Base-by-base conservation (phyloP, 2,113 vertebrate species). In the Pelodiscus sinensis region DNA sequence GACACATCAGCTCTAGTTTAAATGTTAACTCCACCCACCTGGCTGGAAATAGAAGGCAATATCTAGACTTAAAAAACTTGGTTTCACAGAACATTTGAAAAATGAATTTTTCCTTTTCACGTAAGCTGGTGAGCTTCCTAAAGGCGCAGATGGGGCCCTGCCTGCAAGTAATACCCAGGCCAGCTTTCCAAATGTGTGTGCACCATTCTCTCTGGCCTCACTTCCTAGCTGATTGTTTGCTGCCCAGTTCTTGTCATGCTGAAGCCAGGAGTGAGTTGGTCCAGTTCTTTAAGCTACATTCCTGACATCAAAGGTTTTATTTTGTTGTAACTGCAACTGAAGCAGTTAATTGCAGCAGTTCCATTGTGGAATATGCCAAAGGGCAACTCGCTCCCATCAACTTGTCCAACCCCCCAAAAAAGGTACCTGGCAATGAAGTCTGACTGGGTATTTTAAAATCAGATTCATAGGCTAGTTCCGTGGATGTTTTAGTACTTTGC, bases 401-500 rank as follows among this genome's bases (percentile, higher is more conserved):
- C 83, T 85, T 58, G 83, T 87, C 6, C 56, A n/a, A n/a, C n/a
- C n/a, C n/a, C n/a, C n/a, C n/a, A 16, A 21, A 21, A 35, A 18
- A 75, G 35, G 68, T 21, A 75, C 82, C 77, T 75, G 50, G 22
- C 2, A 86, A 55, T 55, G 83, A 95, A 73, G 44, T 84, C 15
- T 79, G 94, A 92, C 90, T 44, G 90, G 27, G 51, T n/a, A 19
- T 84, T 94, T 95, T 68, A 22, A 93, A 90, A 81, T n/a, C 57
- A 27, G 6, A 57, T 96, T 95, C 90, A 94, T 95, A 92, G 96
- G 80, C 93, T 94, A 95, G 94, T 71, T 90, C 96, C 91, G 90
- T 88, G 92, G 90, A 93, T 91, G 89, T 90, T 95, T 96, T 95
- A 95, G 93, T 90, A 93, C 57, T 91, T 95, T 52, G 93, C 82